A percentile compares a stretch with the other conserved stretches of the same genome.
Evolutionary conservation across 2,888 invertebrate species (phyloP).

Genomic region (Teleogryllus oceanicus): DNA sequence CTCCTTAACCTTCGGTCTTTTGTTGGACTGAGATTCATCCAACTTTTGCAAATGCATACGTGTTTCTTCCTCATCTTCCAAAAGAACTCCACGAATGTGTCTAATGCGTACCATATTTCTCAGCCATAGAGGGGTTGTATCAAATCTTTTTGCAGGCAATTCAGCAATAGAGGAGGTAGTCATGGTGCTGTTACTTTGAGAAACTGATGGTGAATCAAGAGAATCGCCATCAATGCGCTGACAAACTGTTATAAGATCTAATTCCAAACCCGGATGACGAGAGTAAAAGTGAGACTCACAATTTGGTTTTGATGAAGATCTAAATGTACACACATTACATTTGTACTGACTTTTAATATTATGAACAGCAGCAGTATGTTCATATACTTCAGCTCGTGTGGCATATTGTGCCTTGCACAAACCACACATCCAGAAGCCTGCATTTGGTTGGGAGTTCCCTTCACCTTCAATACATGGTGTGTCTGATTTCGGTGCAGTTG

Average conservation of each 20-base stretch:
- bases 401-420: slow-evolving; percentile 61
- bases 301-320: slow-evolving; percentile 53
- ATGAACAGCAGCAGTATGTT: slow-evolving; percentile 60
- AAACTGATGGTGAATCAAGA: slow-evolving; percentile 38
- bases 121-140: slow-evolving; percentile 61
- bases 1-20: neutral
- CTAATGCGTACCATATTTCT: slow-evolving; percentile 56
- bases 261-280: slow-evolving; percentile 52
- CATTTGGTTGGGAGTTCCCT: slow-evolving; percentile 45
- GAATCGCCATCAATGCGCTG: slow-evolving; percentile 19
- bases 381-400: slow-evolving; percentile 57
- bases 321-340: slow-evolving; percentile 65
- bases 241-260: slow-evolving; percentile 25
- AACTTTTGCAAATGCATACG: slow-evolving; percentile 5
- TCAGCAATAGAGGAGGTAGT: slow-evolving; percentile 40
- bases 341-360: slow-evolving; percentile 65
- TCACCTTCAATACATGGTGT: slow-evolving; percentile 45
- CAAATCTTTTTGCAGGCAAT: slow-evolving; percentile 44
- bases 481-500: neutral
- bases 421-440: slow-evolving; percentile 63
- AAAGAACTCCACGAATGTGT: slow-evolving; percentile 59
- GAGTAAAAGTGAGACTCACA: slow-evolving; percentile 60
- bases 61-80: slow-evolving; percentile 54
- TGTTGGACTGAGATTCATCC: neutral
- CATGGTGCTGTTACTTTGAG: slow-evolving; percentile 38